Conservation (phyloP, 1,140 invertebrate genomes). For the Bradysia coprophila region DNA sequence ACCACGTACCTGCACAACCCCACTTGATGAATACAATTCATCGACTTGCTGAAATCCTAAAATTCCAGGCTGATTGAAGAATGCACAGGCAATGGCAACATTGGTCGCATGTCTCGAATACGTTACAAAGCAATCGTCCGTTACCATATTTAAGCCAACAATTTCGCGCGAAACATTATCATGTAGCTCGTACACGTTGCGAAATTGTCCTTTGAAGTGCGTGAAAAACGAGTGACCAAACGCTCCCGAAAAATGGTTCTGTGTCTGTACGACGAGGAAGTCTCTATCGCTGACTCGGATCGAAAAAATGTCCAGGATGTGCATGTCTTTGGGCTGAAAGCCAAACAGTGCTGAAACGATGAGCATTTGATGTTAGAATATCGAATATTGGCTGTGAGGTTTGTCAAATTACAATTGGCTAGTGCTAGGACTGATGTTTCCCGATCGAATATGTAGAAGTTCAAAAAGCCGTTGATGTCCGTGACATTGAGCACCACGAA, state of each 20-base stretch:
- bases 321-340: not conserved
- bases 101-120: not conserved
- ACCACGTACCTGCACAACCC: too few relatives aligned
- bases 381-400: too few relatives aligned
- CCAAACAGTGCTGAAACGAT: not conserved
- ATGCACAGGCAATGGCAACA: not conserved
- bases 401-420: too few relatives aligned
- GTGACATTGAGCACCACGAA: too few relatives aligned
- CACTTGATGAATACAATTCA: not conserved
- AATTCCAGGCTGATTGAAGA: not conserved
- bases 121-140: not conserved
- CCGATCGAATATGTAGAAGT: too few relatives aligned
- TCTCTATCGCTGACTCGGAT: not conserved
- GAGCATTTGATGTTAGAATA: too few relatives aligned
- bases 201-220: not conserved
- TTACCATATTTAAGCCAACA: not conserved
- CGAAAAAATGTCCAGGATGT: not conserved
- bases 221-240: not conserved
- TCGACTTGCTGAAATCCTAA: not conserved
- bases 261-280: not conserved
- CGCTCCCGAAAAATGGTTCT: not conserved
- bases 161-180: not conserved
- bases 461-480: too few relatives aligned
- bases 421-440: too few relatives aligned
- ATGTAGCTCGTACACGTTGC: not conserved